A percentile compares a stretch with the other conserved stretches of the same genome.
These are phyloP conservation scores for Epinotia bilunana DNA, from an alignment of 2,888 invertebrate genomes.

Conservation along the genomic window DNA sequence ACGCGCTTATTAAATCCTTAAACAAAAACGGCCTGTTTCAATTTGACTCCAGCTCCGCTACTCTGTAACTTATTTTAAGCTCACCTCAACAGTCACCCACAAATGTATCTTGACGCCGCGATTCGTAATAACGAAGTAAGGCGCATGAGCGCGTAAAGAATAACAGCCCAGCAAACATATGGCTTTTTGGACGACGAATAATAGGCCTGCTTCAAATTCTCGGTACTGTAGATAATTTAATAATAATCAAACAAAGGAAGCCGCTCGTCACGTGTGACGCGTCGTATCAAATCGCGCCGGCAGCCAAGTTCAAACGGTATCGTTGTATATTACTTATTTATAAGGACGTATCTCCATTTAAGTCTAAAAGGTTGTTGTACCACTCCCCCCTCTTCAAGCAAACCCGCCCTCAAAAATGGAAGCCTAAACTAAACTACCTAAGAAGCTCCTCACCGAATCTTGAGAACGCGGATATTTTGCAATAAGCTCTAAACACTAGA, in stretches of 20 bases:
- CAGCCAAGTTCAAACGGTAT: constrained; percentile 77
- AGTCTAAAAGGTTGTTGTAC: background rate
- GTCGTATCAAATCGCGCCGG: constrained; percentile 80
- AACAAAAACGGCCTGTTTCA: constrained; percentile 8
- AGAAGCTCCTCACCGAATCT: too few species aligned
- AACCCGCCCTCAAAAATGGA: too few species aligned
- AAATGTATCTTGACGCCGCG: too few species aligned
- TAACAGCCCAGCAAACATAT: background rate
- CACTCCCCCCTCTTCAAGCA: too few species aligned
- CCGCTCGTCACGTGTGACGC: constrained; percentile 72
- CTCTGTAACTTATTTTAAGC: too few species aligned
- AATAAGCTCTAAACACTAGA: too few species aligned
- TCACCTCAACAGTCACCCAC: too few species aligned
- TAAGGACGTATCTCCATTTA: background rate
- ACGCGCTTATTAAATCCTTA: constrained; percentile 1
- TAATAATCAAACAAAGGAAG: constrained; percentile 77
- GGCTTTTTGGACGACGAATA: constrained; percentile 37
- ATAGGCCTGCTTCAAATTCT: constrained; percentile 38
- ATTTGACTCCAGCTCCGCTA: background rate
- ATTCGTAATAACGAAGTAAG: too few species aligned
- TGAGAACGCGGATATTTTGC: too few species aligned
- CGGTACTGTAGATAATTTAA: constrained; percentile 67
- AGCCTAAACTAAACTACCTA: too few species aligned
- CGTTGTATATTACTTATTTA: constrained; percentile 43
- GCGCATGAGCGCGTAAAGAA: too few species aligned